Evolutionary conservation across 2,888 invertebrate species (phyloP), one percentile per base, ranked within the genome.

Genomic region (Drosophila rubida): DNA sequence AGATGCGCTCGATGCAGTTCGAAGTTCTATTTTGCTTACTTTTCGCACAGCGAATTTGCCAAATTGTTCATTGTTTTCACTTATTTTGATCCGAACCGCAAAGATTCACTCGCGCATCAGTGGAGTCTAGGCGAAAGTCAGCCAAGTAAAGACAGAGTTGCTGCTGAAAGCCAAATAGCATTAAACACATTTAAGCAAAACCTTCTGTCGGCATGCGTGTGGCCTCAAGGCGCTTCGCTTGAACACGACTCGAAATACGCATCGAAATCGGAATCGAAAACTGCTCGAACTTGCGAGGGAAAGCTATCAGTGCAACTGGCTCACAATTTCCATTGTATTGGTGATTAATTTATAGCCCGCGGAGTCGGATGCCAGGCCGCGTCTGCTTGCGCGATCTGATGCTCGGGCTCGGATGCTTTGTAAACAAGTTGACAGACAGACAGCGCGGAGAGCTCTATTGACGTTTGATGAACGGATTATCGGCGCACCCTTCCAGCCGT

Each of bases 401-500:
- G 61, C 49, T 27, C n/a, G n/a, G n/a, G 37, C 25, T 44, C 55
- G 53, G 67, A 69, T 72, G 72, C 78, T 78, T 82, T 81, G 85
- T 82, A 82, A 82, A 86, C 80, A 86, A 73, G 69, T 82, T 86
- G 88, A 88, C 68, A 75, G 88, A 88, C 68, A 75, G 62, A 39
- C 70, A 65, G n/a, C 74, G 57, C 66, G 57, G 67, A 68, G 65
- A 54, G 69, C 69, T 72, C 67, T 60, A 86, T 86, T 88, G 89
- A 87, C 86, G 87, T 89, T 78, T 87, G 88, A 78, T 89, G 88
- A 89, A 83, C 88, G 88, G 89, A 89, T 87, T 87, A 89, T 79
- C 83, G 57, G 50, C 25, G 19, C 54, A 58, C 50, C 64, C 49
- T 63, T 53, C 8, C n/a, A 3, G 11, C 30, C n/a, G n/a, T 2